Evolutionary conservation across 1,140 invertebrate genomes (phyloP).

Genomic region (Ceratosolen solmsi): DNA sequence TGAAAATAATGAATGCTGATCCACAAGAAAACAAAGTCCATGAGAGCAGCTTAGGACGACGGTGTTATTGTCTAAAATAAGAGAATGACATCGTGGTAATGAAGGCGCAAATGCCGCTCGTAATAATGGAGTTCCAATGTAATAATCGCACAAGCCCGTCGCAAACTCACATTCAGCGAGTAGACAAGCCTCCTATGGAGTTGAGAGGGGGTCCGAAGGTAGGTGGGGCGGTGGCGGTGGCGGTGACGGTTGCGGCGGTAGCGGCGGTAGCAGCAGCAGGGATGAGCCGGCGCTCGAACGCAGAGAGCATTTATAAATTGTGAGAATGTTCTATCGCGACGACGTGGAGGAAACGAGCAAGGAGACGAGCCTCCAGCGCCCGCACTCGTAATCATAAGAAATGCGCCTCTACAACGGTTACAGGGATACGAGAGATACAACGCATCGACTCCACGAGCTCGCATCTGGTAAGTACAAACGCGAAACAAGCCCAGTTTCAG

Average conservation of each 20-base stretch:
- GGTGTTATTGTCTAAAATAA: conserved; percentile 8
- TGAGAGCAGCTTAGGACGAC: background rate
- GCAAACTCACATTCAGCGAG: background rate
- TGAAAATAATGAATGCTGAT: background rate
- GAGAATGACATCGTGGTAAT: background rate
- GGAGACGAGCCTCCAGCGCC: background rate
- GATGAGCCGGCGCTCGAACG: background rate
- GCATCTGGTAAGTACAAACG: background rate
- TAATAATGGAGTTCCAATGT: conserved; percentile 3
- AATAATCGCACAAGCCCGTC: conserved; percentile 1
- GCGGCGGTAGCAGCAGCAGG: too few species aligned
- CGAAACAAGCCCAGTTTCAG: background rate
- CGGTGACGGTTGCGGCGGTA: background rate
- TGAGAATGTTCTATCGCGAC: conserved; percentile 23
- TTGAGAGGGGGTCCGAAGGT: background rate
- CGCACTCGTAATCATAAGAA: background rate
- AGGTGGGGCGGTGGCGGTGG: background rate
- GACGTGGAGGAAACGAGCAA: background rate
- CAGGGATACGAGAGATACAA: background rate
- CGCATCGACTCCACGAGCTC: background rate
- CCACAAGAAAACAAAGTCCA: too few species aligned
- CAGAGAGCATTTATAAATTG: conserved; percentile 31
- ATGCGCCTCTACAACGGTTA: background rate
- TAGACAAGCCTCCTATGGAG: background rate
- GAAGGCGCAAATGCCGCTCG: background rate